Evolutionary conservation across 1,140 invertebrate genomes (phyloP), one percentile per base, ranked within the genome.

Genomic region (Magallana angulata): DNA sequence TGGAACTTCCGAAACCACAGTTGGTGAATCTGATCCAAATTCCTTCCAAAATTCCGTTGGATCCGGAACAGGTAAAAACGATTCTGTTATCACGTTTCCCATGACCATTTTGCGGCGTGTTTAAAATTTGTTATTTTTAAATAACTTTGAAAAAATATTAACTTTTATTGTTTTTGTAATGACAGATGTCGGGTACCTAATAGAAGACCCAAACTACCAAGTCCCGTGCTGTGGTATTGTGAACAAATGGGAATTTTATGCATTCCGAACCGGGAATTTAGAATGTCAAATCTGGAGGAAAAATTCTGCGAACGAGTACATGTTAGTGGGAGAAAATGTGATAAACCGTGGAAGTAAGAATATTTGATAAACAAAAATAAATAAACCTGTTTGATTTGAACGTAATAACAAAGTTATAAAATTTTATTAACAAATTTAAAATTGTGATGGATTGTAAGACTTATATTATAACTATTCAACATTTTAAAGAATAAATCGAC

Each of bases 171-270:
- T 48, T 48, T 48, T 48, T 48, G 2, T 48, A 4, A 18, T 7
- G n/a, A 12, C 11, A 86, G 85, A 68, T 59, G 85, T 80, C 11
- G 71, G 76, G 58, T 86, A 60, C 11, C 48, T 86, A 24, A 14
- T 86, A 8, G 85, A 86, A 71, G 85, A 86, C 18, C 48, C 57
- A 6, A 57, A 81, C 57, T 86, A 71, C 18, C 85, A 81, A 48
- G 58, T 86, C 0, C 36, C 24, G 6, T 86, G 85, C 24, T 86
- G 85, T 82, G 85, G 85, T 11, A 80, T 86, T n/a, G 24, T 86
- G 3, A 36, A 76, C 14, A 18, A 81, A 48, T 86, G 85, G 85
- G 76, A 86, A 59, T 36, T 86, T 59, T 81, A 86, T 71, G 85
- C 76, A 7, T 58, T n/a, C 7, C n/a, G 24, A 48, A 56, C 68